Base-by-base conservation (phyloP, 2,113 vertebrate species). In the Edolisoma coerulescens region DNA sequence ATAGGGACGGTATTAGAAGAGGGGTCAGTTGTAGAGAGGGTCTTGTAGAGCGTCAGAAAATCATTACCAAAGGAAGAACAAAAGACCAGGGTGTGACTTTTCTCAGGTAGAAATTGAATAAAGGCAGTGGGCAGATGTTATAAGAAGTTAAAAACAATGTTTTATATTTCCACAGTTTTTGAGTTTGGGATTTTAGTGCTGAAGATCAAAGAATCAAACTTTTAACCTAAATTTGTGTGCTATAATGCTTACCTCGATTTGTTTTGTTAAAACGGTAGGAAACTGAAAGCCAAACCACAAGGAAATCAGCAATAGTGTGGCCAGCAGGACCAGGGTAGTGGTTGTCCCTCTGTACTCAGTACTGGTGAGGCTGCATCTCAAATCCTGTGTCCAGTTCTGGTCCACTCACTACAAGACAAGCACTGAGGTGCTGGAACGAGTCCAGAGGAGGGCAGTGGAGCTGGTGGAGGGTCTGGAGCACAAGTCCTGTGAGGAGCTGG, bases 331-430 rank as follows among this genome's bases (percentile, higher is more conserved):
- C 35, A 42, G 47, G 41, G 12, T 10, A 49, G 49, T 42, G 35
- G 33, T 49, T 76, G 16, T 33, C 8, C 12, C n/a, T 10, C 12
- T 41, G 15, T 37, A 28, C 32, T 70, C 2, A 3, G 41, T 10
- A 16, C 26, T 20, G 63, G 5, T 13, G 15, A 33, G 33, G 30
- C 35, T 47, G 2, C 26, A 37, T 42, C 41, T 63, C 1, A 0
- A 76, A 16, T 56, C 35, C 12, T 53, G 8, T 19, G 32, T 42
- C 47, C 26, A 42, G 15, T 63, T 76, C 41, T 69, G 79, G 26
- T 4, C 12, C 20, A 30, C 26, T 69, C n/a, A 10, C 33, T 45
- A 22, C 23, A 21, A 18, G 13, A 45, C 21, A n/a, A 37, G 45
- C n/a, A 18, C 2, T 42, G 54, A 76, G 47, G 21, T 18, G 41